Evolutionary conservation across 1,140 invertebrate genomes (phyloP).

Genomic region (Drosophila hydei): DNA sequence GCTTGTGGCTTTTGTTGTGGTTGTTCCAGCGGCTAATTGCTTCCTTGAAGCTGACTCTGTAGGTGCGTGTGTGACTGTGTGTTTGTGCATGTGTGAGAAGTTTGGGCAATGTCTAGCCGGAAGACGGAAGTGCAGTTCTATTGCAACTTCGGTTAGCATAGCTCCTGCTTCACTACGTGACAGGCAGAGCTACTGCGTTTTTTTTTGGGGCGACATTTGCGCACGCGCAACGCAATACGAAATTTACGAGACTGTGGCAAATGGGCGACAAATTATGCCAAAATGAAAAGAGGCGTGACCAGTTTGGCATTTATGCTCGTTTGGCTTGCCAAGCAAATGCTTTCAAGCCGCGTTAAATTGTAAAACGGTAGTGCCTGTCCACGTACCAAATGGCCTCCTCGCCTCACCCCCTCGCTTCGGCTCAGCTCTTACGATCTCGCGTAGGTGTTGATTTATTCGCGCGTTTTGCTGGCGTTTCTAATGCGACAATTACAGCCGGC

Average conservation of each 20-base stretch:
- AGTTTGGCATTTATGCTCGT: slow-evolving; percentile 70
- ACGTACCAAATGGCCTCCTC: slow-evolving; percentile 7
- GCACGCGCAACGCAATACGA: slow-evolving; percentile 60
- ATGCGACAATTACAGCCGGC: slow-evolving; percentile 72
- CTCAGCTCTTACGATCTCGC: neutral
- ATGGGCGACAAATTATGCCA: slow-evolving; percentile 80
- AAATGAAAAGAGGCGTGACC: slow-evolving; percentile 74
- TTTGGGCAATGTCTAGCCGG: slow-evolving; percentile 19
- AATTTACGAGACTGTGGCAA: slow-evolving; percentile 70
- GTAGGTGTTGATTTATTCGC: slow-evolving; percentile 74
- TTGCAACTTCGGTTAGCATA: neutral
- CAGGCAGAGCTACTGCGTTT: neutral
- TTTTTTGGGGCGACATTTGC: slow-evolving; percentile 55
- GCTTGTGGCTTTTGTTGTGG: slow-evolving; percentile 26
- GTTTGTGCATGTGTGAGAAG: neutral
- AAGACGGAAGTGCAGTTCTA: slow-evolving; percentile 65
- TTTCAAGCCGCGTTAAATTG: slow-evolving; percentile 57
- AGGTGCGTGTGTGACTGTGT: neutral
- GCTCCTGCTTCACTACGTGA: slow-evolving; percentile 18
- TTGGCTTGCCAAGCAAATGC: slow-evolving; percentile 44
- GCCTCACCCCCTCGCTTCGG: neutral
- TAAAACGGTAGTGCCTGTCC: slow-evolving; percentile 38
- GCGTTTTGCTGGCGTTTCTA: slow-evolving; percentile 75
- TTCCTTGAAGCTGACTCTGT: slow-evolving; percentile 53
- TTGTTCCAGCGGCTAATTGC: slow-evolving; percentile 57